These are phyloP conservation scores for Drymonia ruficornis DNA, from an alignment of 2,888 invertebrate species.

Conservation along the genomic window DNA sequence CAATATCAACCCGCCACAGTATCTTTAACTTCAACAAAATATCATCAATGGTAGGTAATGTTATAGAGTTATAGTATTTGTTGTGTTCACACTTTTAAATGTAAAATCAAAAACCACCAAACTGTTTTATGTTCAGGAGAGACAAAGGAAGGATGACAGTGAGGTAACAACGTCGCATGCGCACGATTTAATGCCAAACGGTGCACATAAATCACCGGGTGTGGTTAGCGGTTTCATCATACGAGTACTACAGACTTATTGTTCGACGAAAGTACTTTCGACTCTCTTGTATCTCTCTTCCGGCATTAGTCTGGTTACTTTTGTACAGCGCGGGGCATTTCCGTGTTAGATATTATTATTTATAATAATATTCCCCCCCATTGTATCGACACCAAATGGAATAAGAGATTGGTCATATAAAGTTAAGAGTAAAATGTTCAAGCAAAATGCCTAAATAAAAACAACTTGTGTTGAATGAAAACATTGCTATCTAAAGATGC, in stretches of 20 bases:
- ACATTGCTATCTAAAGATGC: neutral
- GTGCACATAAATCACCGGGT: conserved; percentile 49
- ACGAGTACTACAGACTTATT: conserved; percentile 52
- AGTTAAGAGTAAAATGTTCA: neutral
- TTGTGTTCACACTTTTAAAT: too few relatives aligned
- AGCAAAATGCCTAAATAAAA: neutral
- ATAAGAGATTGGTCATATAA: neutral
- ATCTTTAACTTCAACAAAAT: too few relatives aligned
- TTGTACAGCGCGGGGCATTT: neutral
- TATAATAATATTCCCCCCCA: neutral
- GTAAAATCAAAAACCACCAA: too few relatives aligned
- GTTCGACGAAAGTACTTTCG: conserved; percentile 54
- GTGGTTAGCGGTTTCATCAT: conserved; percentile 55
- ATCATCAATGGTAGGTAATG: too few relatives aligned
- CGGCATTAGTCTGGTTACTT: conserved; percentile 40
- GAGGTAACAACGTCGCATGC: conserved; percentile 24
- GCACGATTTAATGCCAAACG: conserved; percentile 39
- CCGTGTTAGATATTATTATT: neutral
- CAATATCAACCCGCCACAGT: too few relatives aligned
- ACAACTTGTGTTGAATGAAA: neutral
- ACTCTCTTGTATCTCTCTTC: conserved; percentile 42
- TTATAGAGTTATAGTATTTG: too few relatives aligned
- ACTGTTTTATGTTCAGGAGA: too few relatives aligned
- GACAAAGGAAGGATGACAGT: conserved; percentile 1
- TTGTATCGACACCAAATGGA: neutral